phyloP scores from a whole-genome alignment of 2,113 vertebrate genomes.

The Chrysemys picta region DNA sequence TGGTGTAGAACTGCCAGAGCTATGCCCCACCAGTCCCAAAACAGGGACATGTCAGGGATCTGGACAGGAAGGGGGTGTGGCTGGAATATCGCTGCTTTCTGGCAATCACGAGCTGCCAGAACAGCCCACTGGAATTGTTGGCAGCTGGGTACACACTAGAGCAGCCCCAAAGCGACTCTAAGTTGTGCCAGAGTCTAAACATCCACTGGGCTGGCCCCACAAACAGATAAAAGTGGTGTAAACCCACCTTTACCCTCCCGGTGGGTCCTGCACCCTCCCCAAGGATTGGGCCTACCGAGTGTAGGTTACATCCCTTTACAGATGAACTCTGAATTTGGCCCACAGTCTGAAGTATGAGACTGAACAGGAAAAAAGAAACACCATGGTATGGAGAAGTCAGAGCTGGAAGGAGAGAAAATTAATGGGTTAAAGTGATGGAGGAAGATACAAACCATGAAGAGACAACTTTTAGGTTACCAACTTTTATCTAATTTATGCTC shows the following conservation, averaged over 20 bases:
- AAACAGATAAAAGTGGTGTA: not conserved
- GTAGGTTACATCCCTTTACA: not conserved
- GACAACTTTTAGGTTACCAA: not conserved
- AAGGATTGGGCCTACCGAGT: not conserved
- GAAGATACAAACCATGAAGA: not conserved
- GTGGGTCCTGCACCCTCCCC: not conserved
- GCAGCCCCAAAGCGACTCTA: not conserved
- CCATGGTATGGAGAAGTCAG: not conserved
- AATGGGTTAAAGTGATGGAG: not conserved
- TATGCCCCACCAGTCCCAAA: not conserved
- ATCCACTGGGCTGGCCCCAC: not conserved
- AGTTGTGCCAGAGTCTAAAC: not conserved
- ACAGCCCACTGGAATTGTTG: not conserved
- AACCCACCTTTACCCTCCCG: not conserved
- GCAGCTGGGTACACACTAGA: not conserved
- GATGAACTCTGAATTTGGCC: not conserved
- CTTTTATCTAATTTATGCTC: not conserved
- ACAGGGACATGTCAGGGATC: not conserved
- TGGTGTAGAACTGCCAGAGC: not conserved
- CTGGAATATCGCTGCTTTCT: not conserved
- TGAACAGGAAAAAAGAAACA: not conserved
- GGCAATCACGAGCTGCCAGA: not conserved
- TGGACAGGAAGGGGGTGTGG: not conserved
- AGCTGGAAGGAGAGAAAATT: not conserved
- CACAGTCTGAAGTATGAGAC: not conserved